Base-by-base conservation (phyloP, 2,797 vertebrate species). In the Sarcoramphus papa region DNA sequence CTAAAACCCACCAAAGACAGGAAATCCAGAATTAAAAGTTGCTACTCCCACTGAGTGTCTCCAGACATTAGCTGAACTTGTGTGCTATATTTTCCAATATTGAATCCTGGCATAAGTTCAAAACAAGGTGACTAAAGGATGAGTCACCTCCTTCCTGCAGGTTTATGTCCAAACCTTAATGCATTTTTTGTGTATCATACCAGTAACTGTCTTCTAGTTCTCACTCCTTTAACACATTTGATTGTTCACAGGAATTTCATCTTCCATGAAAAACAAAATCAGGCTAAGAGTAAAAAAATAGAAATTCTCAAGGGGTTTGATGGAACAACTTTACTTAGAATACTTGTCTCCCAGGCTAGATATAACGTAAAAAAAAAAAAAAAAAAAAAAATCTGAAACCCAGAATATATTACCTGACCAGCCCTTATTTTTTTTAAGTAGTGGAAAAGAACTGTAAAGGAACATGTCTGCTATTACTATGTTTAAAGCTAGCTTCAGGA, bases 131-230 rank as follows among this genome's bases (percentile, higher is more conserved):
- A 91, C 91, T 81, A 27, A 78, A 90, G 54, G 22, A 90, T 84
- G 92, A 92, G 63, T 81, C 92, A 94, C 85, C 89, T 92, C 72
- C 81, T 93, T 88, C 89, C 92, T 84, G 73, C 76, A 88, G 33
- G 33, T 67, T 80, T 67, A 14, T 33, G 20, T 14, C 56, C 91
- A 91, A 81, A 56, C 13, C 53, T 78, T 96, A 97, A 96, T 97
- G 94, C 82, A 84, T 25, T 94, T 97, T 48, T 90, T 91, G 85
- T 96, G 95, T 96, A 93, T 76, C 92, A 23, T 87, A 93, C 50
- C 79, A 90, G 84, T 20, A 88, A 78, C 73, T 63, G 53, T 9
- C 35, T 83, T 85, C 68, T 43, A 30, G 18, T 85, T 94, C 78
- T 95, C 85, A 90, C 65, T 85, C 53, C 73, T 86, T 95, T 86